Percentiles rank a stretch among this genome's conserved stretches.
These are phyloP conservation scores for Clarias pachynema DNA, from an alignment of 2,797 vertebrate genomes.

Conservation along the genomic window DNA sequence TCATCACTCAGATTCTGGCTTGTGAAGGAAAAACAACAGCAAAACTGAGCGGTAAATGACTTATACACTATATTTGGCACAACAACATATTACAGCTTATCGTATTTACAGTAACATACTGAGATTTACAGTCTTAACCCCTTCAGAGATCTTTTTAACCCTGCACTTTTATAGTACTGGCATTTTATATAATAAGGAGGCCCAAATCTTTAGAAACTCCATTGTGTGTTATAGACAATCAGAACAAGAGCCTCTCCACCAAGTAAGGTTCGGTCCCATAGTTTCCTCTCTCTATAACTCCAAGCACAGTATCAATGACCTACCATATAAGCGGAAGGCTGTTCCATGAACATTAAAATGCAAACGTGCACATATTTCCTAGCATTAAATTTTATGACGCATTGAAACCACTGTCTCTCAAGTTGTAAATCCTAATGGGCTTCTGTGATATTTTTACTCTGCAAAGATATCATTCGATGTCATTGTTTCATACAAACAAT, in stretches of 20 bases:
- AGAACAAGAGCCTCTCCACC: neutral
- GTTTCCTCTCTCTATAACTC: slow-evolving; percentile 34
- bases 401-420: slow-evolving; percentile 78
- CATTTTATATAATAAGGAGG: neutral
- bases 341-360: slow-evolving; percentile 81
- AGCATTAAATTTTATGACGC: slow-evolving; percentile 84
- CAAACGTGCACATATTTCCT: slow-evolving; percentile 79
- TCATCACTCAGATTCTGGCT: slow-evolving; percentile 46
- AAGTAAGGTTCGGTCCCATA: neutral
- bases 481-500: slow-evolving; percentile 71
- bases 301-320: slow-evolving; percentile 66
- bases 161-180: neutral
- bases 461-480: slow-evolving; percentile 75
- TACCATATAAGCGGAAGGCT: slow-evolving; percentile 77
- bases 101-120: slow-evolving; percentile 11
- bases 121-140: neutral
- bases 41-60: slow-evolving; percentile 24
- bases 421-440: slow-evolving; percentile 81
- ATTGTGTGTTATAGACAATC: neutral
- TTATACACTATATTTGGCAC: neutral
- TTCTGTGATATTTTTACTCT: slow-evolving; percentile 75
- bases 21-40: slow-evolving; percentile 28
- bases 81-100: slow-evolving; percentile 11
- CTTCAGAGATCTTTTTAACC: neutral
- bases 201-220: neutral